phyloP scores from a whole-genome alignment of 2,797 vertebrate genomes.

The Benthosema pterotum region DNA sequence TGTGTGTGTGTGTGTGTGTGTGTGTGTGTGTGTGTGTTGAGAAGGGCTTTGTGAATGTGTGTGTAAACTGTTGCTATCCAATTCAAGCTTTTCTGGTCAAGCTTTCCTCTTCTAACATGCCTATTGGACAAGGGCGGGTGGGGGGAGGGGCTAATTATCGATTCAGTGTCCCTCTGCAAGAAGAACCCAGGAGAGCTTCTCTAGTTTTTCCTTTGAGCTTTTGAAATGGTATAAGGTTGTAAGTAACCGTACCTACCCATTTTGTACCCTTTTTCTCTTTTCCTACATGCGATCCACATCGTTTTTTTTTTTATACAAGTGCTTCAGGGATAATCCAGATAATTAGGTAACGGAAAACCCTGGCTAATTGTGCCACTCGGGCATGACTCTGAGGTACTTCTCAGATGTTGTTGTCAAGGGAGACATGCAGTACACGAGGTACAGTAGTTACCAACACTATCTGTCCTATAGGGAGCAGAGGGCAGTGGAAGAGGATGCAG shows the following conservation, averaged over 20 bases:
- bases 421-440: conserved; percentile 50
- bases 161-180: conserved; percentile 33
- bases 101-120: too few relatives aligned
- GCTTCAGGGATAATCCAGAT: conserved; percentile 62
- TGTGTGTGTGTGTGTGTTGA: too few relatives aligned
- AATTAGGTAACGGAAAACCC: conserved; percentile 77
- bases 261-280: conserved; percentile 39
- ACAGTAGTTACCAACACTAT: conserved; percentile 61
- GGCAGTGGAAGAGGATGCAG: conserved; percentile 48
- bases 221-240: conserved; percentile 23
- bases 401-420: conserved; percentile 78
- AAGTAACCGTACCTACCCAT: conserved; percentile 19
- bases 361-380: conserved; percentile 77
- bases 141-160: conserved; percentile 65
- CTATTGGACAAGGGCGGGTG: too few relatives aligned
- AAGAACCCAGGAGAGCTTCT: conserved; percentile 38
- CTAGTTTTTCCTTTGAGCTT: conserved; percentile 39
- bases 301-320: conserved; percentile 67
- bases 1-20: too few relatives aligned
- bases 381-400: conserved; percentile 74
- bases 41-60: too few relatives aligned
- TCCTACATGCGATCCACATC: conserved; percentile 38
- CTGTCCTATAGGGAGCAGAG: conserved; percentile 58
- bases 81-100: too few relatives aligned
- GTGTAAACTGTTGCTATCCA: too few relatives aligned